These are phyloP conservation scores for Lasioglossum pauxillum DNA, from an alignment of 2,888 invertebrate species.

Conservation along the genomic window DNA sequence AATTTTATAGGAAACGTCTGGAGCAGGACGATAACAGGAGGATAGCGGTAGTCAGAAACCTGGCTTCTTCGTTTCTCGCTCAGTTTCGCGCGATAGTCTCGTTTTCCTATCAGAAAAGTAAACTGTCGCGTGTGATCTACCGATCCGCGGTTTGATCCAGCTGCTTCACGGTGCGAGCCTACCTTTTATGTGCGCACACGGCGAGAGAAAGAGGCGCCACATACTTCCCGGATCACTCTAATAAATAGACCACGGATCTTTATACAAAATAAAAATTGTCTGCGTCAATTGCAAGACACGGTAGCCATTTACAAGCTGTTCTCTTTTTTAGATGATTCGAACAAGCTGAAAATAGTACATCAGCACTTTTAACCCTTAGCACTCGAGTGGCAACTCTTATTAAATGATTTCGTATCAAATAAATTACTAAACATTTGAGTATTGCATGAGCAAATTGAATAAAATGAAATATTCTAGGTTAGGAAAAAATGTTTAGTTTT, in stretches of 20 bases:
- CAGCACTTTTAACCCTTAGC: no score
- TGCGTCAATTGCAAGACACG: no score
- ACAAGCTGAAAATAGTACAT: no score
- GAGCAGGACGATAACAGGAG: slow-evolving; percentile 30
- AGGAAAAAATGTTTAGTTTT: no score
- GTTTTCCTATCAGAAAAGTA: not conserved
- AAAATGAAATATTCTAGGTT: no score
- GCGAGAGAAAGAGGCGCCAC: not conserved
- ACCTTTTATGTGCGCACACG: not conserved
- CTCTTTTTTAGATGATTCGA: no score
- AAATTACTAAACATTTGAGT: no score
- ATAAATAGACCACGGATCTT: not conserved
- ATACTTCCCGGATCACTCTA: not conserved
- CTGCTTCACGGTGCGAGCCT: not conserved
- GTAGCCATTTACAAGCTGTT: no score
- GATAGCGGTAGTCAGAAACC: slow-evolving; percentile 21
- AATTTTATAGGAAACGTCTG: not conserved
- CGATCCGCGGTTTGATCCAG: not conserved
- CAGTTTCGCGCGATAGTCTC: not conserved
- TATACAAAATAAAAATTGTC: not conserved
- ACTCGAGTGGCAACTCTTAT: no score
- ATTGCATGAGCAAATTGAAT: no score
- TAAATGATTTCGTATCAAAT: no score
- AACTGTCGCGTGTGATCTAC: not conserved
- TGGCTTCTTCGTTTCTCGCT: not conserved